These are phyloP conservation scores for Schizothorax lantsangensis DNA, from an alignment of 2,797 vertebrate genomes.

Conservation along the genomic window DNA sequence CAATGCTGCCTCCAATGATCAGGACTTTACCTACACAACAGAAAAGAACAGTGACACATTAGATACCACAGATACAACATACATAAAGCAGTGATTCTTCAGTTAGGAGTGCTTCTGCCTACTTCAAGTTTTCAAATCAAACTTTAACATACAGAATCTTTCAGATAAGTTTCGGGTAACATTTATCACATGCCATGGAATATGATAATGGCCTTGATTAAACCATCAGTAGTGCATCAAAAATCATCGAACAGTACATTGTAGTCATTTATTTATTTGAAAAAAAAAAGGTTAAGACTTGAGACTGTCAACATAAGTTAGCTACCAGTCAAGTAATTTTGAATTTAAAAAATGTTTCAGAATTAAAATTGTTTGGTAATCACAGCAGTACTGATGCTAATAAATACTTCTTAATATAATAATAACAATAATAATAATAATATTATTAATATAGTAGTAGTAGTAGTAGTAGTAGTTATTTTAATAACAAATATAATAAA, in stretches of 20 bases:
- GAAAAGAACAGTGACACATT: neutral
- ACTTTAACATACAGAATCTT: neutral
- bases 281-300: neutral
- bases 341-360: neutral
- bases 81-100: neutral
- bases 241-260: neutral
- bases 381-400: neutral
- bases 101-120: neutral
- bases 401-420: neutral
- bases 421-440: neutral
- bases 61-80: neutral
- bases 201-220: neutral
- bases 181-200: neutral
- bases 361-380: neutral
- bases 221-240: neutral
- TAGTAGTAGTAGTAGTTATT: too few relatives aligned
- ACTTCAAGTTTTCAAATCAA: neutral
- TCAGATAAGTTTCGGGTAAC: neutral
- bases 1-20: conserved; percentile 98
- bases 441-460: too few relatives aligned
- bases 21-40: conserved; percentile 89
- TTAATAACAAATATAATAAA: neutral
- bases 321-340: neutral
- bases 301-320: neutral
- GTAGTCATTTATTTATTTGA: neutral